A percentile compares a stretch with the other conserved stretches of the same genome.
Conservation (phyloP, 2,797 vertebrate genomes). For the Uromys caudimaculatus region DNA sequence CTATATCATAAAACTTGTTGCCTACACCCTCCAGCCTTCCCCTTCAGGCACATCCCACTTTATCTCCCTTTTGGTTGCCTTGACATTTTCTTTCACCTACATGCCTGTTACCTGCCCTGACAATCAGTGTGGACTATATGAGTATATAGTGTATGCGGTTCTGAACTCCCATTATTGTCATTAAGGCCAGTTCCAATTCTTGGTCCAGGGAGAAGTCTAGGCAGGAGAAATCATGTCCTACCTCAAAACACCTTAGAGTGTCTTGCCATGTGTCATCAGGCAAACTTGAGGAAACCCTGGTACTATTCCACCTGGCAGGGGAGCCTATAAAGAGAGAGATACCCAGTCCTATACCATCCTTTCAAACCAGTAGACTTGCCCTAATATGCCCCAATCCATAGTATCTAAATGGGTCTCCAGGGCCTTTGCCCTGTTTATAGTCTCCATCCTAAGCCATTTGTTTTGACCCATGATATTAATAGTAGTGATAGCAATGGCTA, state of each 20-base stretch:
- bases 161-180: slow-evolving; percentile 38
- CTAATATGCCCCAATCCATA: slow-evolving; percentile 40
- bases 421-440: slow-evolving; percentile 61
- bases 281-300: slow-evolving; percentile 71
- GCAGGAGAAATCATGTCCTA: slow-evolving; percentile 77
- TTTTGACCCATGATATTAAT: slow-evolving; percentile 64
- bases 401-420: slow-evolving; percentile 64
- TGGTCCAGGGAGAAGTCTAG: slow-evolving; percentile 67
- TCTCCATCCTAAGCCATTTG: slow-evolving; percentile 57
- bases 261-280: slow-evolving; percentile 75
- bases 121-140: slow-evolving; percentile 58
- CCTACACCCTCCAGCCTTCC: slow-evolving; percentile 51
- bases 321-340: slow-evolving; percentile 67
- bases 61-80: slow-evolving; percentile 48
- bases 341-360: slow-evolving; percentile 54
- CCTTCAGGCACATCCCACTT: slow-evolving; percentile 29
- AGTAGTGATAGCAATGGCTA: slow-evolving; percentile 68
- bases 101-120: slow-evolving; percentile 73
- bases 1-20: slow-evolving; percentile 69
- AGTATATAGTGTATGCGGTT: slow-evolving; percentile 45
- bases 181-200: slow-evolving; percentile 54
- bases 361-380: slow-evolving; percentile 63
- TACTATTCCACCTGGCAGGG: slow-evolving; percentile 60
- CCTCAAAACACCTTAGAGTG: slow-evolving; percentile 73
- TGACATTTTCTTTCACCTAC: slow-evolving; percentile 69